Base-by-base conservation (phyloP, 1,140 invertebrate species). In the Euura saliciscinereae region DNA sequence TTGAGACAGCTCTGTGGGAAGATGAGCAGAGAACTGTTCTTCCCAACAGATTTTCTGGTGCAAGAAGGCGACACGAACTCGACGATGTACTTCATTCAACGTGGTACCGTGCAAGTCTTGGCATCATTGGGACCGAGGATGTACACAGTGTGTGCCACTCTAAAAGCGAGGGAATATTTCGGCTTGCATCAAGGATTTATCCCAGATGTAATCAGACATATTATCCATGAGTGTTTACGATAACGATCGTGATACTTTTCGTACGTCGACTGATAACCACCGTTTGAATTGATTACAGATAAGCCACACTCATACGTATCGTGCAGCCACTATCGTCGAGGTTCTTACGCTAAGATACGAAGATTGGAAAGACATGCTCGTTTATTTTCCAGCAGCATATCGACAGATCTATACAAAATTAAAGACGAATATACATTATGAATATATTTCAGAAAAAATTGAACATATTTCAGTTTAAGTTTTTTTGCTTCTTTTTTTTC, bases 71-170 rank as follows among this genome's bases (percentile, higher is more conserved):
- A 88, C 70, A 84, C 86, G 45, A 88, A 86, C 3, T 78, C 85
- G 65, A 80, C 82, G 2, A 86, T 88, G 84, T 88, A 85, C 68
- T 75, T 88, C 13, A 83, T 88, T 4, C 85, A 88, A 71, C 78
- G 77, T 3, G 87, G 87, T 0, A 74, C 77, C 8, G 84, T 88
- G 1, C 70, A 76, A 43, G 75, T 73, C 7, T 45, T 73, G 8
- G 51, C 51, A n/a, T 10, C 8, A 10, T 59, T 59, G n/a, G 51
- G 51, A 59, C 2, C 51, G 3, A 59, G 51, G 51, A 59, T 59
- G 51, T 59, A 59, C n/a, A 59, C 51, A 2, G 51, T 59, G 8
- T 59, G 51, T n/a, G 51, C 51, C 8, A 59, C 51, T 59, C 51
- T 59, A 8, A 8, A 59, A n/a, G 51, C 51, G n/a, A 59, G n/a